Conservation (phyloP, 2,797 vertebrate genomes). For the Sebastes hopkinsi region DNA sequence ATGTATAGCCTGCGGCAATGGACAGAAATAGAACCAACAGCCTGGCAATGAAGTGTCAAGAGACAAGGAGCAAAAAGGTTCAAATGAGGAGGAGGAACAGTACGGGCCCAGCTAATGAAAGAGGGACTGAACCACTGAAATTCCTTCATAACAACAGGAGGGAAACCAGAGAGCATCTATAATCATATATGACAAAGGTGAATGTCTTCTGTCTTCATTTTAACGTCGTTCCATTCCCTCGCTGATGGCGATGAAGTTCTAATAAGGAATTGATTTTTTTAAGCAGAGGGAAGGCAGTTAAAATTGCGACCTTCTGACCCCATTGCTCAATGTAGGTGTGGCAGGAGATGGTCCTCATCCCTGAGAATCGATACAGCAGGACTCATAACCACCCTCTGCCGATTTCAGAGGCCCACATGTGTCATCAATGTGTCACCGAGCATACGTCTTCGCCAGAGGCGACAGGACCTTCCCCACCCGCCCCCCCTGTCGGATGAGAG, state of each 20-base stretch:
- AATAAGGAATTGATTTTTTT: constrained; percentile 82
- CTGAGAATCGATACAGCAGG: constrained; percentile 67
- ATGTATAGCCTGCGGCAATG: constrained; percentile 72
- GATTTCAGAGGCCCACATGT: constrained; percentile 61
- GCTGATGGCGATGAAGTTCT: constrained; percentile 70
- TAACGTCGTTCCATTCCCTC: constrained; percentile 36
- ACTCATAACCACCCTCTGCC: constrained; percentile 47
- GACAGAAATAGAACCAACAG: constrained; percentile 81
- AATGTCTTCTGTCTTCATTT: constrained; percentile 79
- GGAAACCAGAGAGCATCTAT: constrained; percentile 65
- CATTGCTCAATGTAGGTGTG: constrained; percentile 61
- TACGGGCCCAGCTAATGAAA: constrained; percentile 65
- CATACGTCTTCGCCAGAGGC: constrained; percentile 59
- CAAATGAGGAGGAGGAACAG: constrained; percentile 76
- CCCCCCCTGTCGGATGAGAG: constrained; percentile 45
- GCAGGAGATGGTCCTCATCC: constrained; percentile 63
- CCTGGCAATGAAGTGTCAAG: constrained; percentile 79
- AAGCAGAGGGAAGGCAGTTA: constrained; percentile 39
- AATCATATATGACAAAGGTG: constrained; percentile 74
- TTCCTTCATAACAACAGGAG: constrained; percentile 69
- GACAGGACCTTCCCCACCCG: constrained; percentile 47
- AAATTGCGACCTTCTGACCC: constrained; percentile 75
- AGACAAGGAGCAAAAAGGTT: constrained; percentile 75
- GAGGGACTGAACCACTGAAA: constrained; percentile 51
- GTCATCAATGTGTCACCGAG: constrained; percentile 69